Evolutionary conservation across 2,113 vertebrate genomes (phyloP).

Genomic region (Pithys albifrons): DNA sequence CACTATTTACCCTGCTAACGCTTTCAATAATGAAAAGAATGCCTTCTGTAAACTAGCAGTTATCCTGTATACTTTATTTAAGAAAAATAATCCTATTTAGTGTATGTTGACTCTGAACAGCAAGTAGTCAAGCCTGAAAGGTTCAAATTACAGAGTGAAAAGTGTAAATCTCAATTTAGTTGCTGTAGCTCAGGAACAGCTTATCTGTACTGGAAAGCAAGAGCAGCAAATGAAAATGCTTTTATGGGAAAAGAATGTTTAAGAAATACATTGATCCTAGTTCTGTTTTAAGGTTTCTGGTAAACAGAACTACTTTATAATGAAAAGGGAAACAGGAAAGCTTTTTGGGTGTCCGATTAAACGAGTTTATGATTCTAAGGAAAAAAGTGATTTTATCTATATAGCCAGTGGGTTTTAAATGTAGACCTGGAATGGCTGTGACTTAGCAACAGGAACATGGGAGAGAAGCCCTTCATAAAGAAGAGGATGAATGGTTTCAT

Average conservation of each 20-base stretch:
- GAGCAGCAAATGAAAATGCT: conserved; percentile 21
- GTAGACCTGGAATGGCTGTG: background rate
- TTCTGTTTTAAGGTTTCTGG: background rate
- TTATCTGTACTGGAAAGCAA: background rate
- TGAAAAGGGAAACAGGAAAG: background rate
- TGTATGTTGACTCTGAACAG: background rate
- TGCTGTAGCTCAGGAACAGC: conserved; percentile 21
- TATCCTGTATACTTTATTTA: conserved; percentile 10
- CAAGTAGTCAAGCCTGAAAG: conserved; percentile 14
- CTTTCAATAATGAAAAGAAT: conserved; percentile 38
- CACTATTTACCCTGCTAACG: background rate
- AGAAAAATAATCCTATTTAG: background rate
- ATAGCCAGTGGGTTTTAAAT: background rate
- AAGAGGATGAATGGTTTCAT: background rate
- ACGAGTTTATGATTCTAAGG: background rate
- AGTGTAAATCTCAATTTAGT: conserved; percentile 30
- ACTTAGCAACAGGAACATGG: background rate
- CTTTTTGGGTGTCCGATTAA: background rate
- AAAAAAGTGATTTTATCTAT: background rate
- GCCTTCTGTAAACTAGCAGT: conserved; percentile 30
- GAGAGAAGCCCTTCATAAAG: background rate
- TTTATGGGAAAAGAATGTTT: background rate
- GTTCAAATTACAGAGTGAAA: conserved; percentile 43
- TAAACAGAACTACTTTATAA: background rate
- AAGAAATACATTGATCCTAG: background rate